Percentiles rank a stretch among this genome's conserved stretches.
These are phyloP conservation scores for Gallinago nigripennis DNA, from an alignment of 2,797 vertebrate genomes.

Conservation along the genomic window DNA sequence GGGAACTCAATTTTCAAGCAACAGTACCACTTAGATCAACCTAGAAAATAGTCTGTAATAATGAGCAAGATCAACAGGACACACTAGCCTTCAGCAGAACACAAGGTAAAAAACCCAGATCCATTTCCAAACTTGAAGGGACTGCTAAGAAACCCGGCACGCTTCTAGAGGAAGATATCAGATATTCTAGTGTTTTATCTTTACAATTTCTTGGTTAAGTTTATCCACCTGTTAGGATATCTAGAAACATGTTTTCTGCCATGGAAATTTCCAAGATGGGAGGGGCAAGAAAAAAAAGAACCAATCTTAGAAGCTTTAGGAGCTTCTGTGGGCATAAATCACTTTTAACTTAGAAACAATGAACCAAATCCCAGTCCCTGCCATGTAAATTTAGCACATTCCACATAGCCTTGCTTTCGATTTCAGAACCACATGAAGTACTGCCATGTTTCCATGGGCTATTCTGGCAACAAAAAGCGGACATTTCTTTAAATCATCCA, in stretches of 20 bases:
- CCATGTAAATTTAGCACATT: not conserved
- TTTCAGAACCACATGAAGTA: slow-evolving; percentile 4
- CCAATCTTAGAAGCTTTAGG: not conserved
- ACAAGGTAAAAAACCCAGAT: not conserved
- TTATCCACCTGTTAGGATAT: not conserved
- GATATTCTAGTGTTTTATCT: not conserved
- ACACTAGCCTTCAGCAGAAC: not conserved
- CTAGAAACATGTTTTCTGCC: not conserved
- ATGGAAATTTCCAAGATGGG: not conserved
- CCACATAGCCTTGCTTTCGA: not conserved
- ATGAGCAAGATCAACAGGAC: not conserved
- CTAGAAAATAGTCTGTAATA: not conserved
- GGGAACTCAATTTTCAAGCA: not conserved
- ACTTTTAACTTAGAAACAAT: not conserved
- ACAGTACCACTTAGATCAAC: not conserved
- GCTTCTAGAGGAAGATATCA: not conserved
- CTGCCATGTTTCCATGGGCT: slow-evolving; percentile 38
- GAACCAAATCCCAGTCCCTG: not conserved
- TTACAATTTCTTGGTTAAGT: not conserved
- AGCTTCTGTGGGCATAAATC: not conserved
- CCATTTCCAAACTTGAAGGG: not conserved
- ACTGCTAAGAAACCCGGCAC: not conserved
- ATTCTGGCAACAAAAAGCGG: not conserved
- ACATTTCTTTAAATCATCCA: not conserved
- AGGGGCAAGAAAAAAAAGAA: rapidly evolving